phyloP scores from a whole-genome alignment of 2,888 invertebrate species.

The Tipula helvola region DNA sequence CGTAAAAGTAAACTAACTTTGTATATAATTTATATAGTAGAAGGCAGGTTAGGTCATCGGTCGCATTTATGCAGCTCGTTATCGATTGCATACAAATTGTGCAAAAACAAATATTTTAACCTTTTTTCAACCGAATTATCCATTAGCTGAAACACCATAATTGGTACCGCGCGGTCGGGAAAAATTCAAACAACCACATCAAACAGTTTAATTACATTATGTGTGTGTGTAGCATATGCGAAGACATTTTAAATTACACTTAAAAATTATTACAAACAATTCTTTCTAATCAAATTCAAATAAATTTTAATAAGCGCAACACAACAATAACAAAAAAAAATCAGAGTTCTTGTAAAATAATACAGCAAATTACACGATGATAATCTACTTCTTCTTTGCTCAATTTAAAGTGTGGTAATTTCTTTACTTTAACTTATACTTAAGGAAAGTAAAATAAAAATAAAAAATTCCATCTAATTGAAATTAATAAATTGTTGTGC shows the following conservation, averaged over 20 bases:
- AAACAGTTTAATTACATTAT: not conserved
- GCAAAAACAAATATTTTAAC: not conserved
- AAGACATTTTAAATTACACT: not conserved
- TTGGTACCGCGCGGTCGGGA: not conserved
- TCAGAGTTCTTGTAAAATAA: not conserved
- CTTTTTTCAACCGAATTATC: not conserved
- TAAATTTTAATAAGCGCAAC: not conserved
- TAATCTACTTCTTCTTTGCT: not conserved
- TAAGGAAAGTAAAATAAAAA: not conserved
- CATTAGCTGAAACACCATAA: not conserved
- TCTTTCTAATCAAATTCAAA: not conserved
- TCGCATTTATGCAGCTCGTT: not conserved
- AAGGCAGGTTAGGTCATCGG: not conserved
- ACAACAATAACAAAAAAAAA: not conserved
- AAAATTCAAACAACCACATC: not conserved
- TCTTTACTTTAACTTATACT: not conserved
- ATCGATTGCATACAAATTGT: not conserved
- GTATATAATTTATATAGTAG: not conserved
- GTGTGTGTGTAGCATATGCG: not conserved
- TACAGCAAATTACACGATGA: not conserved
- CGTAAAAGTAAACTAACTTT: not conserved
- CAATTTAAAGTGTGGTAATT: constrained; percentile 4
- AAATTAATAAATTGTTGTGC: not conserved
- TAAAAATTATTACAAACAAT: not conserved
- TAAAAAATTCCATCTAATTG: not conserved